phyloP scores from a whole-genome alignment of 2,888 invertebrate genomes.

The Caenorhabditis plicata region DNA sequence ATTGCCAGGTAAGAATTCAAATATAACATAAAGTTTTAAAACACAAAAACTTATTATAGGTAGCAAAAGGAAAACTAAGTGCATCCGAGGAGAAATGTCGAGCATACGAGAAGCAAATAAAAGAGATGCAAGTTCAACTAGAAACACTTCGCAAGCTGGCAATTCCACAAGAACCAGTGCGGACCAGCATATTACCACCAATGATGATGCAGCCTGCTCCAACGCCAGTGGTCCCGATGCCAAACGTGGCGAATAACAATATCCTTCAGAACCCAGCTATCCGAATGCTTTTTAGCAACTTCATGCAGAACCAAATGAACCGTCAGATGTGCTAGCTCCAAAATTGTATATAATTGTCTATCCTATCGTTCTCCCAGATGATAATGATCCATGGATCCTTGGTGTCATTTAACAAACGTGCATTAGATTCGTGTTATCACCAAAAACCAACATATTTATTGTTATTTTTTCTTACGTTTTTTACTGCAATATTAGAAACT shows the following conservation, averaged over 20 bases:
- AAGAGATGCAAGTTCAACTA: constrained; percentile 29
- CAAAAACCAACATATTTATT: no score
- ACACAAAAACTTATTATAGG: constrained; percentile 9
- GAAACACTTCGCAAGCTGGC: constrained; percentile 20
- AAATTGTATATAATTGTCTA: constrained; percentile 6
- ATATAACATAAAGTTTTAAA: not conserved
- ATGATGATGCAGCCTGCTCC: constrained; percentile 24
- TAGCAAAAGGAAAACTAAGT: constrained; percentile 27
- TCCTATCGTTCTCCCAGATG: not conserved
- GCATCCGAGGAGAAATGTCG: constrained; percentile 30
- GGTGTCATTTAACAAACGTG: no score
- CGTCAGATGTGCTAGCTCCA: constrained; percentile 8
- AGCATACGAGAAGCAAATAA: constrained; percentile 36
- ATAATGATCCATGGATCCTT: no score
- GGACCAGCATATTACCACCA: constrained; percentile 4
- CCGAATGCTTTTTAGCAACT: constrained; percentile 31
- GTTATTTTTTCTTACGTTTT: no score
- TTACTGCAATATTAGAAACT: constrained; percentile 35
- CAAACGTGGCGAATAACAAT: constrained; percentile 7
- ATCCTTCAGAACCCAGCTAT: constrained; percentile 38
- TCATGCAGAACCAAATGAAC: constrained; percentile 28
- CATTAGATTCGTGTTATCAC: no score
- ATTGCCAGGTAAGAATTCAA: constrained; percentile 51
- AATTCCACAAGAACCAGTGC: not conserved
- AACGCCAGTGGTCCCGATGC: constrained; percentile 14